These are phyloP conservation scores for Boulengeromyrus knoepffleri DNA, from an alignment of 2,113 vertebrate species.

Conservation along the genomic window DNA sequence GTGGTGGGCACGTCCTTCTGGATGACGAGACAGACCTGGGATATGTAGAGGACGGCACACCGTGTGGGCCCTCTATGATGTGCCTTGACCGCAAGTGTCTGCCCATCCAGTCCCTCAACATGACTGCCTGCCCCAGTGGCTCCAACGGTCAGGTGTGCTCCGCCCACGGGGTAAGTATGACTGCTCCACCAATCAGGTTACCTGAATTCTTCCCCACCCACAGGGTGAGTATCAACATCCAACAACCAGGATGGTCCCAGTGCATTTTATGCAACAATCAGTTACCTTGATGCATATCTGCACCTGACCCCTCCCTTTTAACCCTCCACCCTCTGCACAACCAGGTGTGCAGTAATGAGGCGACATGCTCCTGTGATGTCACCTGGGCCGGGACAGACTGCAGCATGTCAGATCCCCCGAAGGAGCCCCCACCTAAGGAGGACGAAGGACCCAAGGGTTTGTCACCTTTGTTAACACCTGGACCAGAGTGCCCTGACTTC, in stretches of 20 bases:
- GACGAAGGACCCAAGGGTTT: constrained; percentile 92
- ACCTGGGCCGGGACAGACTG: constrained; percentile 98
- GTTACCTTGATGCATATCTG: constrained; percentile 11
- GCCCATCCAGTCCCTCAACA: constrained; percentile 90
- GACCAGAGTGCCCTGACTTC: constrained; percentile 20
- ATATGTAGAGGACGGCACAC: constrained; percentile 94
- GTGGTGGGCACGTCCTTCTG: constrained; percentile 90
- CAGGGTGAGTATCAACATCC: not conserved
- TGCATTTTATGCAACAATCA: not conserved
- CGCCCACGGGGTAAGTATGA: constrained; percentile 84
- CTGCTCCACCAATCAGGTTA: not conserved
- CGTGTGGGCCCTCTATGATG: constrained; percentile 97
- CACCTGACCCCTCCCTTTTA: not conserved
- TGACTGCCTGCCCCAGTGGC: constrained; percentile 86
- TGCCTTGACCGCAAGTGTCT: constrained; percentile 97
- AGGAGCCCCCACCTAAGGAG: constrained; percentile 62
- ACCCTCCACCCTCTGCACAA: not conserved
- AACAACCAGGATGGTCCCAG: not conserved
- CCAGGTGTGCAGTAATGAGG: constrained; percentile 96
- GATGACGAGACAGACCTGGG: constrained; percentile 95
- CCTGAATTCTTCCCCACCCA: not conserved
- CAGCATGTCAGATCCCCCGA: constrained; percentile 89
- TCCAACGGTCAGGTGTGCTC: constrained; percentile 89
- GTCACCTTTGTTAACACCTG: constrained; percentile 62
- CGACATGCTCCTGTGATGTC: constrained; percentile 86